Base-by-base conservation (phyloP, 2,113 vertebrate genomes). In the Choloepus hoffmanni region DNA sequence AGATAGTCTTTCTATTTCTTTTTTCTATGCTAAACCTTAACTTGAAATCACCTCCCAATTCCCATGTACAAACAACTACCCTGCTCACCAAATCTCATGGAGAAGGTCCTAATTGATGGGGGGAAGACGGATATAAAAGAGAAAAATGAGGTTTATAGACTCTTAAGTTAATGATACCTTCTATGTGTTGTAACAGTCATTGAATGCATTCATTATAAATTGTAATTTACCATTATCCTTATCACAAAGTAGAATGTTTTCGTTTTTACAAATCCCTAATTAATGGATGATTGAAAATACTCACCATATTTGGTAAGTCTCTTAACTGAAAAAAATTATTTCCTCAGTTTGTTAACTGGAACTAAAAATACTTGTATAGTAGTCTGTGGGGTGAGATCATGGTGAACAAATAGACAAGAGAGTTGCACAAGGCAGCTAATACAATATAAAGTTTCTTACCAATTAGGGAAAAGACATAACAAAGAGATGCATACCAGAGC, bases 271-370 rank as follows among this genome's bases (percentile, higher is more conserved):
- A 96, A 78, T 60, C 72, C 21, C 53, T 83, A 60, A 28, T 63
- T 12, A 89, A 45, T 72, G 15, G 15, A 62, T 30, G 33, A 5
- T 76, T 88, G 62, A 93, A 77, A 89, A 88, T 58, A 74, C 30
- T 83, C 43, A 30, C 43, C 28, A 13, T 30, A 15, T 81, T 77
- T 68, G 70, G 62, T 36, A 79, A 11, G 23, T 68, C n/a, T 50
- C 9, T 68, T 24, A 77, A 73, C 40, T 68, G 14, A 23, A 79
- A 89, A 95, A 83, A 30, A 36, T 86, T 40, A 92, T 19, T 89
- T 94, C 70, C 43, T 90, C 33, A 16, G 36, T 53, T 83, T 94
- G 72, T 81, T 70, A n/a, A 43, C 81, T 83, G 53, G 85, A 94
- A 79, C 83, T 50, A 28, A 78, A 89, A 84, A 86, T 36, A 76